Base-by-base conservation (phyloP, 1,140 invertebrate genomes). In the Drosophila pachea region DNA sequence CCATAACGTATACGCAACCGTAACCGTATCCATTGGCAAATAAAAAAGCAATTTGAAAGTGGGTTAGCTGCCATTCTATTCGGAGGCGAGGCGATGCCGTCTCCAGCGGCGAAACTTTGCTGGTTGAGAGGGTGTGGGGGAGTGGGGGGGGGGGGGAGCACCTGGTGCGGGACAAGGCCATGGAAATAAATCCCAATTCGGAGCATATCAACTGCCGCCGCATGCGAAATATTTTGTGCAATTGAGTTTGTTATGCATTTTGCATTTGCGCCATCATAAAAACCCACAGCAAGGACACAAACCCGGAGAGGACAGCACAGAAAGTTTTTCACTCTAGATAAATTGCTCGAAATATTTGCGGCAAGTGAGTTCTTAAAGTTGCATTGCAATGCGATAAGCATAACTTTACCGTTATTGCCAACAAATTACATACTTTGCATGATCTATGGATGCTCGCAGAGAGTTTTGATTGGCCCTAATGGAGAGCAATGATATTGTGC, bases 191-290 rank as follows among this genome's bases (percentile, higher is more conserved):
- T 84, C 79, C 79, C 76, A 84, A 84, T 84, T 84, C 84, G 71
- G 52, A 49, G 49, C 67, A 50, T 68, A 63, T 56, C 59, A 68
- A 68, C 66, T 68, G 68, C 62, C 62, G 54, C 49, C 53, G 62
- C 68, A 70, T 70, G 72, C 75, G 79, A 75, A 83, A 78, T 84
- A 82, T 82, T 76, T 64, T 68, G 64, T 84, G 73, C 76, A 84
- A 84, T 84, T 86, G 76, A 86, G 79, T 84, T 84, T 84, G 76
- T 76, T 84, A 84, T 84, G 81, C 79, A 74, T 84, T 84, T 79
- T 84, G 81, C 79, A 83, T 82, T 83, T 84, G 76, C 60, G 72
- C 73, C 75, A 84, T 83, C 78, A 78, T 70, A 73, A 74, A 71
- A 73, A 48, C 50, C 43, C 52, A 38, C 11, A 67, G 11, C 36